Conservation (phyloP, 2,797 vertebrate genomes). For the Falco biarmicus region DNA sequence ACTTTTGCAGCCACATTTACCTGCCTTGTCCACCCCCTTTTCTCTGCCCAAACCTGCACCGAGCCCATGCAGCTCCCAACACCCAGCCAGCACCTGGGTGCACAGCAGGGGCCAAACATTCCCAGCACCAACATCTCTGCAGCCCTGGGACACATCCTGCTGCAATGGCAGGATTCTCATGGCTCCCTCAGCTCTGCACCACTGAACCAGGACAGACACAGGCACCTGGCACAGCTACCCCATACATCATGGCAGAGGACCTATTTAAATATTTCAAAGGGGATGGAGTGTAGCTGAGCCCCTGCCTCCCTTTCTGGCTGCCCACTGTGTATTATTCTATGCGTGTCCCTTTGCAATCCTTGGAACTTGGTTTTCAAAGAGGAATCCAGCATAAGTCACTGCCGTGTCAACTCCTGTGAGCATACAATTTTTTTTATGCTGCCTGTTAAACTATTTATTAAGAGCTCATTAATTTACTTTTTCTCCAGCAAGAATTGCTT, state of each 20-base stretch:
- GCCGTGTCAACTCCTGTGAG: neutral
- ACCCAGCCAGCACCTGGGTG: neutral
- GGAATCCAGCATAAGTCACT: neutral
- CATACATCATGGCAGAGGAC: rapidly evolving
- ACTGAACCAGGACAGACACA: neutral
- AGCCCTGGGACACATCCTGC: rapidly evolving
- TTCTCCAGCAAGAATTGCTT: neutral
- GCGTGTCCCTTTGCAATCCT: neutral
- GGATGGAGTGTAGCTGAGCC: neutral
- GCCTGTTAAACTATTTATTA: conserved; percentile 3
- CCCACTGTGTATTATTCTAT: neutral
- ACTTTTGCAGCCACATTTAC: neutral
- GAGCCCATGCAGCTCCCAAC: neutral
- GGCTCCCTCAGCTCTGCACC: neutral
- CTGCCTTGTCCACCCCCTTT: neutral
- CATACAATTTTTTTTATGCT: neutral
- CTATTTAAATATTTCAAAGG: neutral
- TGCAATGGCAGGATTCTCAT: rapidly evolving
- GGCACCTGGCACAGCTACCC: neutral
- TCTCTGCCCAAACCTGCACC: neutral
- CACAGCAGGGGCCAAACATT: neutral
- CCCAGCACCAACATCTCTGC: neutral
- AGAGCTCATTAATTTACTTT: conserved; percentile 1
- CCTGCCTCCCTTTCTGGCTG: neutral
- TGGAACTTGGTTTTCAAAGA: neutral